Conservation (phyloP, 2,113 vertebrate genomes). For the Seriola rivoliana region DNA sequence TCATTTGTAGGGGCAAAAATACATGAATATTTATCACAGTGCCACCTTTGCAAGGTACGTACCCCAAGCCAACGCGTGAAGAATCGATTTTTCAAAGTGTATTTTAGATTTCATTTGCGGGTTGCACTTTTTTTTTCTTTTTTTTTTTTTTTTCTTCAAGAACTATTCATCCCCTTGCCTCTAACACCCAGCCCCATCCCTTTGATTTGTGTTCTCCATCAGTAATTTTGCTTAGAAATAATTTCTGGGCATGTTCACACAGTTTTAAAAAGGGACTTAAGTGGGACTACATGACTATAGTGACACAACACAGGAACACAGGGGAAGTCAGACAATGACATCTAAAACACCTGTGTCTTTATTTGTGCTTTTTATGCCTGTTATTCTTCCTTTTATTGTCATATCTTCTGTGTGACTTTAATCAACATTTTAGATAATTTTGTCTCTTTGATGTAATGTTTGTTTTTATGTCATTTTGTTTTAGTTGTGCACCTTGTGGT, state of each 20-base stretch:
- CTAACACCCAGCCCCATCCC: conserved; percentile 10
- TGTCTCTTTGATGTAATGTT: neutral
- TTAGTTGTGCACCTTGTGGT: neutral
- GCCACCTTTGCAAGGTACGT: conserved; percentile 48
- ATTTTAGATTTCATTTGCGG: conserved; percentile 71
- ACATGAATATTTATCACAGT: conserved; percentile 66
- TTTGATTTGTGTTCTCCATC: conserved; percentile 43
- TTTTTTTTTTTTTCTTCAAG: neutral
- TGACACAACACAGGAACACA: conserved; percentile 10
- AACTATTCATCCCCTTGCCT: conserved; percentile 20
- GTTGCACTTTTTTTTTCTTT: conserved; percentile 34
- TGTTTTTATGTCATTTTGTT: conserved; percentile 9
- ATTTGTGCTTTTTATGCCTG: neutral
- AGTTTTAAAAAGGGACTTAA: conserved; percentile 37
- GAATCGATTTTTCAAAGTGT: conserved; percentile 64
- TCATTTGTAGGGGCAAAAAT: conserved; percentile 34
- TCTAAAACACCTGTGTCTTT: neutral
- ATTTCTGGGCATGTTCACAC: conserved; percentile 52
- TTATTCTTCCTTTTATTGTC: neutral
- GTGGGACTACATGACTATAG: conserved; percentile 17
- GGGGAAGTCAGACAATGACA: neutral
- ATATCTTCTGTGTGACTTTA: neutral
- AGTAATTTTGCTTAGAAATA: conserved; percentile 64
- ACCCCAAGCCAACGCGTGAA: conserved; percentile 24
- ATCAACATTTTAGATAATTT: neutral